Base-by-base conservation (phyloP, 2,797 vertebrate genomes). In the Botia kubotai region DNA sequence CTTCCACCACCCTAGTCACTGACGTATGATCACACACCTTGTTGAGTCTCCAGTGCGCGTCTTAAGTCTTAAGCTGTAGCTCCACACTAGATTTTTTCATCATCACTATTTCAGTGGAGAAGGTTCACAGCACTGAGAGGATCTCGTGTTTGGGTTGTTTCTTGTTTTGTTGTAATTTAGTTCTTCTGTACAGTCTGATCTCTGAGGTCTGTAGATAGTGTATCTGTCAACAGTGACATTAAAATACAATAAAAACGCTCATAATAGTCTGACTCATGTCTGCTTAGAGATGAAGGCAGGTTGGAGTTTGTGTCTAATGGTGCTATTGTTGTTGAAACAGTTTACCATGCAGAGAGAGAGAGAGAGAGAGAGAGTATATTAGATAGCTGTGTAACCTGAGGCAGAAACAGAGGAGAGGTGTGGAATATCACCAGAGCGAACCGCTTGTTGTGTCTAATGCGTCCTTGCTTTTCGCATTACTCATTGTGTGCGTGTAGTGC, bases 41-140 rank as follows among this genome's bases (percentile, higher is more conserved):
- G 87, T 88, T 89, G 83, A 88, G 87, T 87, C 69, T 83, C 63
- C 80, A 86, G 75, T 72, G 17, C 77, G 73, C 80, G 81, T 82
- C 36, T 80, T 75, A 33, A 79, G 80, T 84, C 82, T 26, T 26
- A 26, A 80, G 63, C 26, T 50, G 67, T 63, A 62, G 67, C 53
- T 39, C 62, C 39, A 33, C 33, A 33, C 33, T 33, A 33, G 4
- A 33, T 33, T 3, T 33, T 33, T 33, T 33, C 2, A 33, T 33
- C 33, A 29, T 62, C 58, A 19, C 26, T 70, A 21, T 81, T 67
- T 60, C 8, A 75, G 14, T 5, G 71, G 33, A 33, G 33, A 8
- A 70, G 76, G 17, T 29, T 65, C 19, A 26, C 43, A 21, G 14
- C 39, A 57, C 26, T 66, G 26, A 57, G 57, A 67, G n/a, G 43